Percentiles rank a stretch among this genome's conserved stretches.
Conservation (phyloP, 2,888 invertebrate species). For the Blastobasis adustella region DNA sequence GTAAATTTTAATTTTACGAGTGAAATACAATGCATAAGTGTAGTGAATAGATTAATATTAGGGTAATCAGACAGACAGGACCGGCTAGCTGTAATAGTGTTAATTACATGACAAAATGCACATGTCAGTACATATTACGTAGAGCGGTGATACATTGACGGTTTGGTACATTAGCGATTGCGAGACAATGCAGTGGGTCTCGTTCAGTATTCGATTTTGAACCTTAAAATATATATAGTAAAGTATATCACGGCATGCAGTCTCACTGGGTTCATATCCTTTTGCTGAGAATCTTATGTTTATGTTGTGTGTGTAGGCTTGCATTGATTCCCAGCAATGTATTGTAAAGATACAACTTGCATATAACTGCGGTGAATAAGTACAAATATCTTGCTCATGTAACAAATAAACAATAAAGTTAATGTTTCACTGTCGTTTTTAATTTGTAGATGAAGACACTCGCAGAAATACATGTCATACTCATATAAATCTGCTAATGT, state of each 20-base stretch:
- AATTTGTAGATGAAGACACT: too few species aligned
- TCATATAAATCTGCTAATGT: conserved; percentile 40
- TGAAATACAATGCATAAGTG: conserved; percentile 46
- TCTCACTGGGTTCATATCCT: too few species aligned
- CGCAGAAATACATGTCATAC: conserved; percentile 37
- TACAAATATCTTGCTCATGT: conserved; percentile 70
- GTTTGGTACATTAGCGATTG: conserved; percentile 27
- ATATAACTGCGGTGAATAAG: conserved; percentile 36
- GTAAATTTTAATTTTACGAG: conserved; percentile 45
- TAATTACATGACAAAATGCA: conserved; percentile 45
- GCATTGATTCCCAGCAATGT: too few species aligned
- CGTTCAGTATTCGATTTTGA: conserved; percentile 10
- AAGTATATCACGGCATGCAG: too few species aligned
- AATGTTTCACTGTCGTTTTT: too few species aligned
- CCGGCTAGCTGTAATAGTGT: conserved; percentile 25
- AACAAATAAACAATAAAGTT: conserved; percentile 53
- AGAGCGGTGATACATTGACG: conserved; percentile 26
- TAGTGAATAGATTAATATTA: conserved; percentile 26
- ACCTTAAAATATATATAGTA: too few species aligned
- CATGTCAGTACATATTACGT: conserved; percentile 29
- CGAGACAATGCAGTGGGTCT: conserved; percentile 46
- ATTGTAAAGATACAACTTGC: conserved; percentile 18
- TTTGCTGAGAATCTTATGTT: too few species aligned
- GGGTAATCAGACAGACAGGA: conserved; percentile 35
- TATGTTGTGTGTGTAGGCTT: too few species aligned